Conservation (phyloP, 2,888 invertebrate genomes). For the Vesta saturnalis region DNA sequence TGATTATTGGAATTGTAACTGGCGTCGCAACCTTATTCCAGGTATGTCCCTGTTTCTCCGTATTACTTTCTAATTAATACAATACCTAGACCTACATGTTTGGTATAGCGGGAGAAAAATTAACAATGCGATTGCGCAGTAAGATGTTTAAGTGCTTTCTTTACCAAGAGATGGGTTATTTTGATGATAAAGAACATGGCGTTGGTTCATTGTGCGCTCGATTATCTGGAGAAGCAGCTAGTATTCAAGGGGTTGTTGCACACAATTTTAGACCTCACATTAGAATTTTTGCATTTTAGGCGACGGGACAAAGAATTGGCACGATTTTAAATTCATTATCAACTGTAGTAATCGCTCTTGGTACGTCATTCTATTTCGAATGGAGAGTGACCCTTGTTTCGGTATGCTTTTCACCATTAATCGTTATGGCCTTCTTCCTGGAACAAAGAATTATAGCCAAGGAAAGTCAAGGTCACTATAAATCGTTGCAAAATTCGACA, state of each 20-base stretch:
- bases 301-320: constrained; percentile 83
- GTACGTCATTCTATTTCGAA: constrained; percentile 75
- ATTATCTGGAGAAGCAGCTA: constrained; percentile 80
- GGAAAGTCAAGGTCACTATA: constrained; percentile 73
- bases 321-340: constrained; percentile 78
- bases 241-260: constrained; percentile 74
- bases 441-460: constrained; percentile 73
- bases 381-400: constrained; percentile 81
- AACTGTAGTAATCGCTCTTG: constrained; percentile 72
- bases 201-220: constrained; percentile 80
- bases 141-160: constrained; percentile 74
- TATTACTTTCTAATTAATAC: background rate
- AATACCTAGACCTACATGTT: constrained; percentile 65
- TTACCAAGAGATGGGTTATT: constrained; percentile 80
- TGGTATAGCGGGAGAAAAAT: constrained; percentile 79
- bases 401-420: constrained; percentile 76
- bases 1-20: constrained; percentile 72
- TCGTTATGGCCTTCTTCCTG: constrained; percentile 72
- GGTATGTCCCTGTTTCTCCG: constrained; percentile 60
- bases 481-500: constrained; percentile 76
- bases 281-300: constrained; percentile 63
- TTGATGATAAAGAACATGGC: constrained; percentile 76
- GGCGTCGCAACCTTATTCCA: constrained; percentile 74
- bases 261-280: background rate
- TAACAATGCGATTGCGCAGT: constrained; percentile 78